Conservation (phyloP, 1,140 invertebrate species). For the Dinothrombium tinctorium region DNA sequence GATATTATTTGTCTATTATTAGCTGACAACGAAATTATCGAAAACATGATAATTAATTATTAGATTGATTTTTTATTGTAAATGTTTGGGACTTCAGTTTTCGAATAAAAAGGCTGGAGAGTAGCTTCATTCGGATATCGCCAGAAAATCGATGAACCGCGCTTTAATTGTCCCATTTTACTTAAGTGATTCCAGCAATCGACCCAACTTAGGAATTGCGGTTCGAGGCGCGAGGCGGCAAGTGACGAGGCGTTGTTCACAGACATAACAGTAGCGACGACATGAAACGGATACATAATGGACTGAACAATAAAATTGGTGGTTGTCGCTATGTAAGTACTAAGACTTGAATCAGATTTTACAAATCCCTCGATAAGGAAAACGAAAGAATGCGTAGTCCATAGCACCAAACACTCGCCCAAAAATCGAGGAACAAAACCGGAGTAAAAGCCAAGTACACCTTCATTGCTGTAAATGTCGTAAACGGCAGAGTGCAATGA, state of each 20-base stretch:
- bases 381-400: conserved; percentile 1
- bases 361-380: neutral
- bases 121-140: too few relatives aligned
- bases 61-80: too few relatives aligned
- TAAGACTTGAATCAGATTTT: too few relatives aligned
- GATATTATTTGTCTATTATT: too few relatives aligned
- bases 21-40: too few relatives aligned
- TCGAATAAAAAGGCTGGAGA: too few relatives aligned
- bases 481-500: neutral
- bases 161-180: conserved; percentile 9
- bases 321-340: neutral
- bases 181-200: conserved; percentile 49
- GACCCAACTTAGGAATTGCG: conserved; percentile 46
- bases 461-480: conserved; percentile 4
- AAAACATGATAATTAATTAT: too few relatives aligned
- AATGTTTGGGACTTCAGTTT: too few relatives aligned
- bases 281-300: conserved; percentile 57
- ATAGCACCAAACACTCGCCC: conserved; percentile 4
- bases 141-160: conserved; percentile 10
- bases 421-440: conserved; percentile 9
- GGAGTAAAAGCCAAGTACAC: conserved; percentile 6
- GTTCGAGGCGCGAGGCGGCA: conserved; percentile 21
- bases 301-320: conserved; percentile 17
- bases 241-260: conserved; percentile 31
- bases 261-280: conserved; percentile 64